A percentile compares a stretch with the other conserved stretches of the same genome.
These are phyloP conservation scores for Drosophila saltans DNA, from an alignment of 1,140 invertebrate genomes.

Conservation along the genomic window DNA sequence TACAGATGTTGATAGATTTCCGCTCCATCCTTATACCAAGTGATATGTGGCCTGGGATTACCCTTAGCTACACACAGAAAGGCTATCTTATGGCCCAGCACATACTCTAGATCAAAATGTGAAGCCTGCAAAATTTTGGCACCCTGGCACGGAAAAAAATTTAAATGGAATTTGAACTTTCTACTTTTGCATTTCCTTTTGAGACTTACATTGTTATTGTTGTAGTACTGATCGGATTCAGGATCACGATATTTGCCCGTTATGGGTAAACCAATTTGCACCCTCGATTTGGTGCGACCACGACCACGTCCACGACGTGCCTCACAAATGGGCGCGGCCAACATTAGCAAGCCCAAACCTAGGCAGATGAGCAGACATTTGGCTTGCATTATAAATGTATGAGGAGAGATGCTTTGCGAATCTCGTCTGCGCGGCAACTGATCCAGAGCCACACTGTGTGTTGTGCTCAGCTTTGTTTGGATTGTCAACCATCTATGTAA, in stretches of 20 bases:
- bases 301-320: slow-evolving; percentile 86
- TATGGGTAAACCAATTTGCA: slow-evolving; percentile 92
- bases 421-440: slow-evolving; percentile 69
- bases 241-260: slow-evolving; percentile 94
- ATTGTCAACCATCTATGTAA: slow-evolving; percentile 2
- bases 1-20: slow-evolving; percentile 95
- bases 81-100: slow-evolving; percentile 95
- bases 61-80: slow-evolving; percentile 95
- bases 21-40: slow-evolving; percentile 96
- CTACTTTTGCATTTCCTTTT: not conserved
- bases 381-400: slow-evolving; percentile 58
- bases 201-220: slow-evolving; percentile 92
- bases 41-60: slow-evolving; percentile 92
- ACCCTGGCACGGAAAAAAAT: slow-evolving; percentile 85
- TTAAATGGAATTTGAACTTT: not conserved
- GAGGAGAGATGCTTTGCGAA: slow-evolving; percentile 57
- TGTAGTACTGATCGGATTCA: slow-evolving; percentile 94
- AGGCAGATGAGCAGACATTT: slow-evolving; percentile 69
- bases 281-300: slow-evolving; percentile 88
- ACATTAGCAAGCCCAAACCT: slow-evolving; percentile 64
- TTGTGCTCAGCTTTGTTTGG: slow-evolving; percentile 55
- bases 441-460: slow-evolving; percentile 33
- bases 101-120: slow-evolving; percentile 96
- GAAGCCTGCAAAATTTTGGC: slow-evolving; percentile 95
- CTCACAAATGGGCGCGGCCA: slow-evolving; percentile 73